Percentiles rank a stretch among this genome's conserved stretches.
Evolutionary conservation across 2,113 vertebrate genomes (phyloP).

Genomic region (Uropsilus gracilis): DNA sequence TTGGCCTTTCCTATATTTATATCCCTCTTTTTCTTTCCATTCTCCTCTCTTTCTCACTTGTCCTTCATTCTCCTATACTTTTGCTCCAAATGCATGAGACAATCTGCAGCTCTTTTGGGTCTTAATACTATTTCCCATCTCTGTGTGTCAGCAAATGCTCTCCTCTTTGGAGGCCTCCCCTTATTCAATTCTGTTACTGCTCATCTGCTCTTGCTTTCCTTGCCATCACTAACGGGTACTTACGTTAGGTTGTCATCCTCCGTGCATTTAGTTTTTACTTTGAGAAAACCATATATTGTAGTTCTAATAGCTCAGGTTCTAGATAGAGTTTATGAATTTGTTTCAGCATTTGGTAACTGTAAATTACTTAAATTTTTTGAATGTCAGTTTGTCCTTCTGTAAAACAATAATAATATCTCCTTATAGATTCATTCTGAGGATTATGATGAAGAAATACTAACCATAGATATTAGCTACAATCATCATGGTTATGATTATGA

Average conservation of each 20-base stretch:
- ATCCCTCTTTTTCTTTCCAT: neutral
- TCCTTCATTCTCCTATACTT: neutral
- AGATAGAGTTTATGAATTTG: neutral
- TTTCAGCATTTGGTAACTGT: neutral
- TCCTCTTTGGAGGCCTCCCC: neutral
- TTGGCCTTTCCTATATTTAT: neutral
- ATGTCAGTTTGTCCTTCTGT: slow-evolving; percentile 28
- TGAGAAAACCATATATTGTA: neutral
- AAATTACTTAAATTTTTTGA: neutral
- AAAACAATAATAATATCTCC: neutral
- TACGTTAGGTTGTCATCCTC: neutral
- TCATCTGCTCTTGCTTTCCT: neutral
- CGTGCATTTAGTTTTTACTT: neutral
- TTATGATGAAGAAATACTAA: neutral
- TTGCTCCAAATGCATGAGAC: neutral
- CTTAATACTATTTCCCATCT: neutral
- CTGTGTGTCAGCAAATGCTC: neutral
- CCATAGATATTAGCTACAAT: neutral
- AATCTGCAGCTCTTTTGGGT: neutral
- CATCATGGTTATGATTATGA: neutral
- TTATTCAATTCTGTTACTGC: neutral
- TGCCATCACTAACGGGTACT: no score
- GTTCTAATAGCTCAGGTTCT: neutral
- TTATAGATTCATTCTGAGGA: neutral
- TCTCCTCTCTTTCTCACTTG: neutral